Conservation (phyloP, 2,797 vertebrate genomes). For the Huso huso region DNA sequence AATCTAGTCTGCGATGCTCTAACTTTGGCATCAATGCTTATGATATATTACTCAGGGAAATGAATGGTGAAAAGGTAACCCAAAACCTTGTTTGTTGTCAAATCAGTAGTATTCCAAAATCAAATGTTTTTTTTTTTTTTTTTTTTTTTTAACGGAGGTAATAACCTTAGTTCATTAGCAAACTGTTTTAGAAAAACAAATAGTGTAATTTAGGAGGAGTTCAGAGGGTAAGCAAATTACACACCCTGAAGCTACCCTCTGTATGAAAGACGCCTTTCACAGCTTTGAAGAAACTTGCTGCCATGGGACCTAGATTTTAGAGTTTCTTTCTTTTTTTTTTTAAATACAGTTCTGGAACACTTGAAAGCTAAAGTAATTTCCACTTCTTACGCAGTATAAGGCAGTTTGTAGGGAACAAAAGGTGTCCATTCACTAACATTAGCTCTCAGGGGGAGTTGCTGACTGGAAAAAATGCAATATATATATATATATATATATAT, state of each 20-base stretch:
- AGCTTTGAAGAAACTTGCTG: conserved; percentile 59
- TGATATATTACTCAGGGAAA: too few species aligned
- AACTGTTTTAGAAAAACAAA: conserved; percentile 54
- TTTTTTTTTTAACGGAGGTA: conserved; percentile 15
- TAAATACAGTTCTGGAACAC: conserved; percentile 80
- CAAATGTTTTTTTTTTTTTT: neutral
- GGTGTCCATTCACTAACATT: conserved; percentile 56
- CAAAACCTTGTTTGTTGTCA: neutral
- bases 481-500: conserved; percentile 18
- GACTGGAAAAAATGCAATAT: conserved; percentile 35
- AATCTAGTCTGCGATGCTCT: too few species aligned
- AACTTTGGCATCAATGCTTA: too few species aligned
- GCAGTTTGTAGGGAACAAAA: conserved; percentile 68
- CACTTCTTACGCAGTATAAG: conserved; percentile 78
- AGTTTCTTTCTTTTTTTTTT: conserved; percentile 52
- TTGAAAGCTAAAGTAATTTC: conserved; percentile 83
- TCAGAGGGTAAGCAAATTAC: conserved; percentile 77
- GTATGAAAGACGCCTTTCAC: conserved; percentile 88
- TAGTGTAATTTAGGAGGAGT: conserved; percentile 67
- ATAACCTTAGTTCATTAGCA: conserved; percentile 22
- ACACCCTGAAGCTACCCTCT: conserved; percentile 65
- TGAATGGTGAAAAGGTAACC: neutral
- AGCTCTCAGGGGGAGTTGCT: conserved; percentile 43
- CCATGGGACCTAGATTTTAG: conserved; percentile 69
- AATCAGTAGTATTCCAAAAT: neutral